These are phyloP conservation scores for Oreocharis arfaki DNA, from an alignment of 2,113 vertebrate genomes.

Conservation along the genomic window DNA sequence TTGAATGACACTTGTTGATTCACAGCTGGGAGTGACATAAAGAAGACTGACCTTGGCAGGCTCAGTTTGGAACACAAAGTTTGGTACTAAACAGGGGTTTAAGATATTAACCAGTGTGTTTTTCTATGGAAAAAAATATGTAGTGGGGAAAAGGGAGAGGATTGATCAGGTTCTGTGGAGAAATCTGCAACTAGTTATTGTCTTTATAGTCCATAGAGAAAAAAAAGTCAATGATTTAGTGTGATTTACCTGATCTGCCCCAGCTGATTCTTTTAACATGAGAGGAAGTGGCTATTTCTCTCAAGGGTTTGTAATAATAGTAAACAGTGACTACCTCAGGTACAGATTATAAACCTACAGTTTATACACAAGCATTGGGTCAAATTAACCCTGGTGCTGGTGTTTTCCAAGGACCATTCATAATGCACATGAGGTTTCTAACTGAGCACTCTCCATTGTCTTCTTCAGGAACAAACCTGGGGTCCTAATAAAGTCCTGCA, in stretches of 20 bases:
- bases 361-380: neutral
- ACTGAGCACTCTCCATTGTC: neutral
- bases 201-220: neutral
- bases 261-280: neutral
- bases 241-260: neutral
- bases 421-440: neutral
- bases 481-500: neutral
- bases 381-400: neutral
- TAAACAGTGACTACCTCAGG: neutral
- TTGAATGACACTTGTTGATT: neutral
- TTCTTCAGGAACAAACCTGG: neutral
- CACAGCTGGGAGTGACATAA: neutral
- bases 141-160: neutral
- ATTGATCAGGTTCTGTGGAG: neutral
- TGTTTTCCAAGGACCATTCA: neutral
- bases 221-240: neutral
- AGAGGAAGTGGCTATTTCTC: neutral
- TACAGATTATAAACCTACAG: neutral
- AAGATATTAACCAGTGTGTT: neutral
- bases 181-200: neutral
- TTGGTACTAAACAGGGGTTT: neutral
- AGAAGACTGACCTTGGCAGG: neutral
- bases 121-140: neutral
- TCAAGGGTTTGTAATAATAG: neutral
- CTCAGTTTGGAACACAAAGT: neutral